Conservation (phyloP, 2,888 invertebrate genomes). For the Taphrorychus bicolor region DNA sequence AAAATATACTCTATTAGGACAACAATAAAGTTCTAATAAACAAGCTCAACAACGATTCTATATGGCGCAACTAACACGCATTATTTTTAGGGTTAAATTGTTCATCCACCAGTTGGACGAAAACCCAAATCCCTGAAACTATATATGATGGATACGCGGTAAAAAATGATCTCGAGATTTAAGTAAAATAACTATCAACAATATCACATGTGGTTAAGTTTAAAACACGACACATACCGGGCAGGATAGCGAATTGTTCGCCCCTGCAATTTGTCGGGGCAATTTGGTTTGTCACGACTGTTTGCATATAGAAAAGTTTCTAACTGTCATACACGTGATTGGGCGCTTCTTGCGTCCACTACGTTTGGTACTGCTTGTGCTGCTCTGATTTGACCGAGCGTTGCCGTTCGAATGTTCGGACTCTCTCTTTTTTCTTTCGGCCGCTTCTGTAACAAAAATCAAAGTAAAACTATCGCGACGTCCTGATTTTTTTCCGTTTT, state of each 20-base stretch:
- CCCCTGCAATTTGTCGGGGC: background rate
- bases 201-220: slow-evolving; percentile 9
- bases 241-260: background rate
- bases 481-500: too few species aligned
- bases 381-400: slow-evolving; percentile 55
- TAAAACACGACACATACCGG: background rate
- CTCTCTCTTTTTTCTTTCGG: slow-evolving; percentile 37
- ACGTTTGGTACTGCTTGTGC: slow-evolving; percentile 60
- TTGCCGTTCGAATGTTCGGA: slow-evolving; percentile 53
- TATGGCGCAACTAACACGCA: slow-evolving; percentile 9
- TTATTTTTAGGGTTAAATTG: background rate
- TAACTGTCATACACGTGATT: slow-evolving; percentile 66
- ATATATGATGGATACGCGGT: too few species aligned
- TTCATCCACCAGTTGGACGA: background rate
- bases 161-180: slow-evolving; percentile 3
- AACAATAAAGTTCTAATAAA: slow-evolving; percentile 53
- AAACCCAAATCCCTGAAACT: slow-evolving; percentile 3
- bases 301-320: slow-evolving; percentile 68
- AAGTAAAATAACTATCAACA: slow-evolving; percentile 14
- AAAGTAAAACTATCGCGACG: background rate
- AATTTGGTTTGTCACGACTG: slow-evolving; percentile 64
- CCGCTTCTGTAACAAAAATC: slow-evolving; percentile 36
- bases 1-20: slow-evolving; percentile 52
- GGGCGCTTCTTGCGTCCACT: slow-evolving; percentile 64
- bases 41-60: slow-evolving; percentile 36